Evolutionary conservation across 92 coral and sea anemone genomes (phyloP), one percentile per base, ranked within the genome.

Genomic region (Palythoa caribaeorum): DNA sequence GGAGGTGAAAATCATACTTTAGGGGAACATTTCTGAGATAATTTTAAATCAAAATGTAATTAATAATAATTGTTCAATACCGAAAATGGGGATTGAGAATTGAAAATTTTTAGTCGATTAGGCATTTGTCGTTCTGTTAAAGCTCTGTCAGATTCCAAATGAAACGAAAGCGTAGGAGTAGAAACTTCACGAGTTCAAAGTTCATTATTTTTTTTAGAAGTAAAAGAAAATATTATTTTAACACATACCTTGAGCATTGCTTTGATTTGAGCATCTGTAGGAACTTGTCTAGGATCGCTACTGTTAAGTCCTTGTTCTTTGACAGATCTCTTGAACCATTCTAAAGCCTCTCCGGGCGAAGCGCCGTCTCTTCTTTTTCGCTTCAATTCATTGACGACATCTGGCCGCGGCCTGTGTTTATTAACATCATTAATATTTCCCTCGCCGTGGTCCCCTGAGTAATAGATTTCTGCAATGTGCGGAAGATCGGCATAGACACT

Each of bases 371-470:
- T 88, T 53, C 96, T 73, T 71, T 91, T 90, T 75, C 96, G 75
- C 73, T 92, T 92, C 65, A 94, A 90, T 48, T 94, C 94, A 73
- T 94, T 92, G 69, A 90, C 36, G 87, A 94, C 87, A 59, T 87
- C 92, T 51, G 93, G 91, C 35, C 90, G 88, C 0, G 93, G 94
- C 55, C 98, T 92, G 83, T 96, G 98, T 76, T 90, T 90, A 57
- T 96, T 92, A 0, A 92, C 91, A 75, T 95, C 96, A 47, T 94
- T 89, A 39, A 96, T 92, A 75, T 96, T 91, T 38, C 98, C 98
- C 70, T 86, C 84, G 47, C 98, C 98, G 71, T 96, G 98, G 60
- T 95, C 87, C 35, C 98, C 98, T 15, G 98, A 93, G 77, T 93
- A 96, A 78, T 94, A 96, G 65, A 96, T 88, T 77, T 94, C 97